phyloP scores from a whole-genome alignment of 2,888 invertebrate species.

The Metacarcinus magister region DNA sequence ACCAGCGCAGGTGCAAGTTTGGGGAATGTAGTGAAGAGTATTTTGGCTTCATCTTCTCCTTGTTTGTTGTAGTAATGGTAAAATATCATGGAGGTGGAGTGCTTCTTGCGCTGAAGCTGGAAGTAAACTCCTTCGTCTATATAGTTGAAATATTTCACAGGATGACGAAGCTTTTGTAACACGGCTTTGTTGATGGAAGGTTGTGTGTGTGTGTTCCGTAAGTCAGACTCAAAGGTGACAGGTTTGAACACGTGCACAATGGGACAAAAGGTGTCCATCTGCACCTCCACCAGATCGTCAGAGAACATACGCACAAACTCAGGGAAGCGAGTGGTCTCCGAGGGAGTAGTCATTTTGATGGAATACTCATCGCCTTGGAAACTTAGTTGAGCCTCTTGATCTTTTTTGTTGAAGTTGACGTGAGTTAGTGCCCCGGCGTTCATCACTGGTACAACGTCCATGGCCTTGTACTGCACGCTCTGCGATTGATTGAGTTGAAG shows the following conservation, averaged over 20 bases:
- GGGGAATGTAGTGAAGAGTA: background rate
- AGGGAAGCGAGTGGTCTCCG: conserved; percentile 1
- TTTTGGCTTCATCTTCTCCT: background rate
- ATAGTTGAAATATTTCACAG: background rate
- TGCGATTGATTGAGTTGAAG: background rate
- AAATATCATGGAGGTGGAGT: background rate
- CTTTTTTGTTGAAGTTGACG: background rate
- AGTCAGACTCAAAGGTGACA: no score
- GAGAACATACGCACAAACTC: background rate
- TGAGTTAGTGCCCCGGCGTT: background rate
- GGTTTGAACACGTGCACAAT: background rate
- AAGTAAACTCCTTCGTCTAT: background rate
- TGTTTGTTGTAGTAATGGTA: background rate
- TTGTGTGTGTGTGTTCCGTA: no score
- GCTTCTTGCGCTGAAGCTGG: background rate
- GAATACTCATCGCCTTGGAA: background rate
- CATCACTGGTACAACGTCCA: background rate
- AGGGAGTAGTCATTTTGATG: background rate
- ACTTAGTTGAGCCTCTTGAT: background rate
- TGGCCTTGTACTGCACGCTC: background rate
- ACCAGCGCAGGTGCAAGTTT: background rate
- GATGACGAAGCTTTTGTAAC: background rate
- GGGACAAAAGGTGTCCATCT: background rate
- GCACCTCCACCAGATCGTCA: conserved; percentile 15
- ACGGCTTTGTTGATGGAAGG: no score